Evolutionary conservation across 2,888 invertebrate species (phyloP), one percentile per base, ranked within the genome.

Genomic region (Alsophila aescularia): DNA sequence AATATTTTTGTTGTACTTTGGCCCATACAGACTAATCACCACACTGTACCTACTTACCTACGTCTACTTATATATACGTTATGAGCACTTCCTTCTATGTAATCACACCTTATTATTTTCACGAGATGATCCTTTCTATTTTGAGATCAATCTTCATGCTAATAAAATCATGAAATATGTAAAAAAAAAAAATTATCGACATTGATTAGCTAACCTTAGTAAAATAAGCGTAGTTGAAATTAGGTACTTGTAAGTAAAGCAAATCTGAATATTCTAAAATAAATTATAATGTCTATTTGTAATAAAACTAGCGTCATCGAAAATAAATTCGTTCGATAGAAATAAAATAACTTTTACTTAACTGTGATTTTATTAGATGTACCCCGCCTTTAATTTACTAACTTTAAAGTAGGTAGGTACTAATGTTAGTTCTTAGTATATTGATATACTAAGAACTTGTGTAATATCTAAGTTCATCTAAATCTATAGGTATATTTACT

Each of bases 281-380:
- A 58, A 35, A 44, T 44, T 24, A 31, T 44, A 44, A 34, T 36
- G 54, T 57, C 58, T 60, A 63, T 61, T 62, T 64, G 60, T 64
- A 62, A 64, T 57, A 56, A 64, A 57, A 53, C 67, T 73, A 63
- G 66, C 61, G 61, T 65, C 72, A 72, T 73, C 73, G 69, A 67
- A 70, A 66, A 65, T 68, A 73, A 67, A 72, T 61, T 42, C 48
- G 55, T 67, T 69, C 63, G 63, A 62, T 66, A 67, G 67, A 66
- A 67, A 68, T 67, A 63, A 62, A 73, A 64, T 62, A 69, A 69
- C 66, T 69, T 71, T 63, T 70, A 66, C 39, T 58, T 58, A 69
- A 35, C 42, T 13, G 14, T 49, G 31, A 54, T 72, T 67, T 71
- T 32, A 59, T 66, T 70, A 4, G 21, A 4, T 14, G 9, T 0